Percentiles rank a stretch among this genome's conserved stretches.
Evolutionary conservation across 1,140 invertebrate genomes (phyloP).

Genomic region (Chironomus striatipennis): DNA sequence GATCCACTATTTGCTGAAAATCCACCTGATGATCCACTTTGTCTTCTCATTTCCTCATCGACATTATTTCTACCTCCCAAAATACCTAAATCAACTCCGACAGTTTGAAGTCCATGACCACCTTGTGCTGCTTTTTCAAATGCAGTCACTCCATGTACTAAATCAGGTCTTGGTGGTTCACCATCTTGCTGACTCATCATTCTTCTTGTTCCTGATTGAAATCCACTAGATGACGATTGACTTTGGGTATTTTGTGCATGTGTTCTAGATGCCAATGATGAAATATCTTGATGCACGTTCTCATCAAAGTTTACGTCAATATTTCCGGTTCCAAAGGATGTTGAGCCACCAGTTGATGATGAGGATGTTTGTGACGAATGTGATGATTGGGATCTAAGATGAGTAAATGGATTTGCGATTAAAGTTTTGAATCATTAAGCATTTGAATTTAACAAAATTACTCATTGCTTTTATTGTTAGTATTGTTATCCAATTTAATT

Average conservation of each 20-base stretch:
- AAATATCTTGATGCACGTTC: constrained; percentile 24
- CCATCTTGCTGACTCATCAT: constrained; percentile 27
- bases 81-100: not conserved
- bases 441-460: not conserved
- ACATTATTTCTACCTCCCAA: constrained; percentile 15
- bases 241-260: not conserved
- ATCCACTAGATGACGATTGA: not conserved
- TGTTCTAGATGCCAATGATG: not conserved
- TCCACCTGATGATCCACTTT: not conserved
- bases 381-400: not conserved
- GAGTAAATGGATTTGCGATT: not conserved
- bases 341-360: not conserved
- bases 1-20: not conserved
- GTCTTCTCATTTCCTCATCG: constrained; percentile 20
- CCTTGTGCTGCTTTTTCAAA: constrained; percentile 27
- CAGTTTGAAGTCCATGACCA: not conserved
- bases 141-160: constrained; percentile 17
- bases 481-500: not conserved
- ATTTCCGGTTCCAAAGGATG: not conserved
- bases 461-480: not conserved
- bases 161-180: constrained; percentile 25
- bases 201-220: not conserved
- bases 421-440: not conserved
- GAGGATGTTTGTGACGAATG: not conserved
- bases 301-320: not conserved